phyloP scores from a whole-genome alignment of 2,888 invertebrate species.

The Cerceris ruficornis region DNA sequence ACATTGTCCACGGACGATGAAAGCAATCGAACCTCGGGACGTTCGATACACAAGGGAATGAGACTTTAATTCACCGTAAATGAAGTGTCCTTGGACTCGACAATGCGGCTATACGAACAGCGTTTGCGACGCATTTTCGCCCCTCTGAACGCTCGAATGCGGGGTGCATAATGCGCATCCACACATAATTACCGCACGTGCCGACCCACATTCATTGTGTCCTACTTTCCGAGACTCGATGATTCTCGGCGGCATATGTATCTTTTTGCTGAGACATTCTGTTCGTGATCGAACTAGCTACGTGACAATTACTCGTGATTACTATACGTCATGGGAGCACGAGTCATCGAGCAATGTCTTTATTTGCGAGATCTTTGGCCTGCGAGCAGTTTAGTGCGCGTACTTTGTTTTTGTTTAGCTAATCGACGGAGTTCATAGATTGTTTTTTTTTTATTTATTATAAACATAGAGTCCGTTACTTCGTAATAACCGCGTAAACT shows the following conservation, averaged over 20 bases:
- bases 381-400: no score
- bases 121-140: constrained; percentile 21
- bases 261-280: constrained; percentile 5
- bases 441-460: no score
- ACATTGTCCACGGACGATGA: constrained; percentile 46
- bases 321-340: neutral
- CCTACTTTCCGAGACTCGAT: constrained; percentile 43
- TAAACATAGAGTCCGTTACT: no score
- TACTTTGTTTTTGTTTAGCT: no score
- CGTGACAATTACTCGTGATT: constrained; percentile 6
- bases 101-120: constrained; percentile 42
- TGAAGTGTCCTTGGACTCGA: constrained; percentile 53
- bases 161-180: constrained; percentile 48
- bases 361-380: neutral
- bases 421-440: no score
- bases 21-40: constrained; percentile 38
- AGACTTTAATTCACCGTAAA: constrained; percentile 62
- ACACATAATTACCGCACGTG: constrained; percentile 57
- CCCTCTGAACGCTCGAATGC: constrained; percentile 11
- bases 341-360: neutral
- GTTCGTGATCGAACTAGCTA: neutral
- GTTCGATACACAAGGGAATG: constrained; percentile 35
- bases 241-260: constrained; percentile 4
- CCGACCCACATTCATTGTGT: constrained; percentile 54
- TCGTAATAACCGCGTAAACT: no score